A percentile compares a stretch with the other conserved stretches of the same genome.
phyloP scores from a whole-genome alignment of 2,888 invertebrate genomes.

The Stenodema calcarata region DNA sequence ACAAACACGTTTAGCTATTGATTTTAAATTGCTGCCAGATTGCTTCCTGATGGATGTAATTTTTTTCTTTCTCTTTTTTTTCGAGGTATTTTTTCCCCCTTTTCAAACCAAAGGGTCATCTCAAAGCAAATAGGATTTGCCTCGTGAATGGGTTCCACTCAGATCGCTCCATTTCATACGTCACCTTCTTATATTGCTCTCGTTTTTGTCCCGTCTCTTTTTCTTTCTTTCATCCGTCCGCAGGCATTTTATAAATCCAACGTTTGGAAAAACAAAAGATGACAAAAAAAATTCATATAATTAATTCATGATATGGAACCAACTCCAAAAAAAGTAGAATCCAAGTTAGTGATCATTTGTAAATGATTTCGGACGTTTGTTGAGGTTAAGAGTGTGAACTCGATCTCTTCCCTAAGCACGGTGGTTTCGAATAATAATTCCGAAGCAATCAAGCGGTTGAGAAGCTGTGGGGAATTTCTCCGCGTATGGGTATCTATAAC shows the following conservation, averaged over 20 bases:
- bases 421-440: no score
- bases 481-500: no score
- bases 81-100: not conserved
- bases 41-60: slow-evolving; percentile 24
- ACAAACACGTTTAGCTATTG: slow-evolving; percentile 40
- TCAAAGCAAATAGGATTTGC: slow-evolving; percentile 24
- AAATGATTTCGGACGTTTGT: no score
- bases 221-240: not conserved
- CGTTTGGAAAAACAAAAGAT: not conserved
- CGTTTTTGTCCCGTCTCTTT: not conserved
- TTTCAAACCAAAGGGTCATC: slow-evolving; percentile 22
- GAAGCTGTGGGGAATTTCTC: no score
- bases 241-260: not conserved
- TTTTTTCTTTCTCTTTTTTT: not conserved
- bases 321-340: no score
- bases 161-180: slow-evolving; percentile 16
- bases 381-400: no score
- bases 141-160: slow-evolving; percentile 14
- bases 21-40: slow-evolving; percentile 39
- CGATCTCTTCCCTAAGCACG: no score
- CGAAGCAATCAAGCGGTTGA: no score
- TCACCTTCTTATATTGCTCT: slow-evolving; percentile 7
- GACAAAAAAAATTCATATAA: no score
- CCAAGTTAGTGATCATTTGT: no score
- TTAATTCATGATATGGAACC: no score